A percentile compares a stretch with the other conserved stretches of the same genome.
These are phyloP conservation scores for Myrmecobius fasciatus DNA, from an alignment of 2,113 vertebrate species.

Conservation along the genomic window DNA sequence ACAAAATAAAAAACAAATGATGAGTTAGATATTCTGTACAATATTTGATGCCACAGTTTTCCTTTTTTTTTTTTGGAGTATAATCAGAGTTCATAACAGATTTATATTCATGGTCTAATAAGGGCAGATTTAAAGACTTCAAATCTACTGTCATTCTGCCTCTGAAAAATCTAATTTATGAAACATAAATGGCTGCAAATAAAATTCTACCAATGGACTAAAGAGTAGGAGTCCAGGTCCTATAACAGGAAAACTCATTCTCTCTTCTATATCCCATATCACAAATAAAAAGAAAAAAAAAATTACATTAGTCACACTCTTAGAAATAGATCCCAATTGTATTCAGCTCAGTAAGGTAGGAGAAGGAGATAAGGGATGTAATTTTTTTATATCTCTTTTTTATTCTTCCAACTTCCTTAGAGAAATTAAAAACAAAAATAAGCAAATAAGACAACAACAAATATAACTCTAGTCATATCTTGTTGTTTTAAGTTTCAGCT, in stretches of 20 bases:
- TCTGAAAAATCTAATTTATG: not conserved
- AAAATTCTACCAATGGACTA: not conserved
- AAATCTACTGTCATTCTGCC: not conserved
- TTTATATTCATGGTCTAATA: not conserved
- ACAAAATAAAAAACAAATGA: not conserved
- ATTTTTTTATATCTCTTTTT: not conserved
- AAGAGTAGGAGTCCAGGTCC: not conserved
- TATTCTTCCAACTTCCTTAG: not conserved
- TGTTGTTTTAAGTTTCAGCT: not conserved
- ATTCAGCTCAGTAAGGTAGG: not conserved
- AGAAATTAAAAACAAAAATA: not conserved
- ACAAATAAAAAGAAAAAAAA: not conserved
- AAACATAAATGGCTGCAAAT: not conserved
- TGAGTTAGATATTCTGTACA: not conserved
- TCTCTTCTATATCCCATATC: not conserved
- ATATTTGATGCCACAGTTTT: not conserved
- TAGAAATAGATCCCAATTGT: not conserved
- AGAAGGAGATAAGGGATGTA: not conserved
- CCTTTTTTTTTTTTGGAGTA: not conserved
- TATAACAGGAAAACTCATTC: not conserved
- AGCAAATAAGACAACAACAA: not conserved
- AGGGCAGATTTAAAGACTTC: not conserved
- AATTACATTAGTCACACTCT: not conserved
- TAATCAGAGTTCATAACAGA: not conserved
- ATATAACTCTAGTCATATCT: not conserved